Evolutionary conservation across 2,113 vertebrate genomes (phyloP).

Genomic region (Marcusenius ussheri): DNA sequence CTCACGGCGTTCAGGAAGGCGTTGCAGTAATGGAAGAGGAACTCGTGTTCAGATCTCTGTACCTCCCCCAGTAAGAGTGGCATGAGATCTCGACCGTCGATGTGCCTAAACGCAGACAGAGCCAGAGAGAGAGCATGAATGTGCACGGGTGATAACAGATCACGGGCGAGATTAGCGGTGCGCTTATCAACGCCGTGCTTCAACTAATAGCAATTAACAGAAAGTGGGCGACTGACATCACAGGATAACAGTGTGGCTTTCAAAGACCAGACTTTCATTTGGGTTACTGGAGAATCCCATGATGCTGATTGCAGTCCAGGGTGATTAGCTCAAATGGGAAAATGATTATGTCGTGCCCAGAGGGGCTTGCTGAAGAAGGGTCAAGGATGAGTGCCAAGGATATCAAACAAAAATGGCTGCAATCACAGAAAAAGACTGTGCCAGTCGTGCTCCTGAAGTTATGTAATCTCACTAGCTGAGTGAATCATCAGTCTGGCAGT

Average conservation of each 20-base stretch:
- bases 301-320: neutral
- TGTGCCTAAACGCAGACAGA: constrained; percentile 45
- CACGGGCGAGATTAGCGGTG: neutral
- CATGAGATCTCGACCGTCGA: constrained; percentile 77
- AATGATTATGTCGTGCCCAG: neutral
- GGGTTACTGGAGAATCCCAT: neutral
- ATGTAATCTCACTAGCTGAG: neutral
- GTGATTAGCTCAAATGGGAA: neutral
- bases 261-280: neutral
- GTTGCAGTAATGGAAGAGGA: constrained; percentile 86
- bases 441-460: neutral
- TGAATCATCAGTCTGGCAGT: neutral
- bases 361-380: neutral
- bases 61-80: constrained; percentile 62
- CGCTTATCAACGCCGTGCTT: constrained; percentile 4
- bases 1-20: constrained; percentile 73
- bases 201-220: neutral
- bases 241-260: neutral
- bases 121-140: neutral
- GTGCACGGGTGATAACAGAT: neutral
- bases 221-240: neutral
- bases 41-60: constrained; percentile 66
- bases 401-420: neutral
- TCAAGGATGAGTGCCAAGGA: neutral
- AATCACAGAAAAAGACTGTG: neutral